Percentiles rank a stretch among this genome's conserved stretches.
Conservation (phyloP, 2,113 vertebrate genomes). For the Anseranas semipalmata region DNA sequence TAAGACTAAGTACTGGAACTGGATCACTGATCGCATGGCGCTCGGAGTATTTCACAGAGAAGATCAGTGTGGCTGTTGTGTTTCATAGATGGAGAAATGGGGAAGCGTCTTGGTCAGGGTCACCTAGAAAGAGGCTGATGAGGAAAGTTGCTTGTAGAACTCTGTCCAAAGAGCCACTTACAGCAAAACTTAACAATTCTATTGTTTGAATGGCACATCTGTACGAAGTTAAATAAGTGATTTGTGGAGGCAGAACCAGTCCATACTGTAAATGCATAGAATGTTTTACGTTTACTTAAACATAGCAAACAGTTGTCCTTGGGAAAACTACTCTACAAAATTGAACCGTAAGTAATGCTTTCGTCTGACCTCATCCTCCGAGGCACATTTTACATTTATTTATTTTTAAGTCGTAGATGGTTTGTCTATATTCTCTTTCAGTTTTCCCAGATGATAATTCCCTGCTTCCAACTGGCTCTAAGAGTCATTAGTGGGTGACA, state of each 20-base stretch:
- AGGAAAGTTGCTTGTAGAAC: not conserved
- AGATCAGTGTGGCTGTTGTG: not conserved
- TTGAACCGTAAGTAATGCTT: not conserved
- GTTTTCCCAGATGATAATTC: constrained; percentile 39
- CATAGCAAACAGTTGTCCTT: not conserved
- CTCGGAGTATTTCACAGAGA: not conserved
- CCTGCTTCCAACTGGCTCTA: constrained; percentile 34
- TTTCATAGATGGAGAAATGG: not conserved
- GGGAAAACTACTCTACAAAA: not conserved
- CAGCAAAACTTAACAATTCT: not conserved
- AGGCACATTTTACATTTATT: not conserved
- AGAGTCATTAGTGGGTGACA: constrained; percentile 55
- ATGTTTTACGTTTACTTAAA: not conserved
- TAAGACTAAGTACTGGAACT: not conserved
- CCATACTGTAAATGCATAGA: not conserved
- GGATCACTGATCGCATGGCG: fast-evolving
- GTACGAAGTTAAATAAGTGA: not conserved
- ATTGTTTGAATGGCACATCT: not conserved
- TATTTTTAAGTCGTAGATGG: not conserved
- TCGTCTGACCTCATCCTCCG: not conserved
- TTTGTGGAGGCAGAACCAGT: not conserved
- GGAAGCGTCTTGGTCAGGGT: not conserved
- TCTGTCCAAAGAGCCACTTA: not conserved
- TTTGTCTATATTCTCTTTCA: not conserved
- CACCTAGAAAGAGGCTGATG: not conserved